Base-by-base conservation (phyloP, 2,797 vertebrate genomes). In the Cephalopachus bancanus region DNA sequence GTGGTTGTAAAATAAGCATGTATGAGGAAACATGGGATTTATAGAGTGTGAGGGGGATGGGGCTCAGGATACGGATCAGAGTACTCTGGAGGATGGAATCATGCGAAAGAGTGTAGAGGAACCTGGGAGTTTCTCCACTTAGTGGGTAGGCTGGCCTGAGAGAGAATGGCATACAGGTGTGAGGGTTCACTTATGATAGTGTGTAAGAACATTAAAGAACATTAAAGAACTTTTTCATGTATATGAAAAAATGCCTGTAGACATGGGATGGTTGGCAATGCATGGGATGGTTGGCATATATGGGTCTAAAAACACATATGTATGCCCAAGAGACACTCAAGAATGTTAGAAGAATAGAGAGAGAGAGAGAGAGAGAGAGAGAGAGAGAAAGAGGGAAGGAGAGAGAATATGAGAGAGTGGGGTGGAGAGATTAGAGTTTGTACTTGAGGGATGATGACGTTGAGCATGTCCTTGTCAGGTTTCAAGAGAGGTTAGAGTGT, bases 401-500 rank as follows among this genome's bases (percentile, higher is more conserved):
- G 11, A 65, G 28, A 19, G 53, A n/a, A 6, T 30, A 5, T 49
- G 64, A 76, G 24, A 15, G 37, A 24, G 5, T 24, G 26, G 28
- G 10, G 10, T 44, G 55, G 16, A 17, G n/a, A 76, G 44, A 28
- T 62, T 24, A 59, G 74, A 72, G 17, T 33, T 51, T 28, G 6
- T 33, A 22, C 9, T 15, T 33, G 33, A 79, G 17, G 65, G 65
- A 37, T 7, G 9, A 16, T 57, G 49, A 37, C 11, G 30, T n/a
- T 10, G 17, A 49, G 2, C 10, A 2, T 2, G 53, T 28, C 8
- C 12, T 19, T 30, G 11, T 2, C 1, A 2, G n/a, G 14, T 67
- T 10, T 89, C 49, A 4, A 44, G 30, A 17, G 33, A 67, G n/a
- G 10, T 3, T 71, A 11, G 33, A n/a, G 10, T 7, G 6, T 5